phyloP scores from a whole-genome alignment of 2,888 invertebrate species.

The Panzeria rudis region DNA sequence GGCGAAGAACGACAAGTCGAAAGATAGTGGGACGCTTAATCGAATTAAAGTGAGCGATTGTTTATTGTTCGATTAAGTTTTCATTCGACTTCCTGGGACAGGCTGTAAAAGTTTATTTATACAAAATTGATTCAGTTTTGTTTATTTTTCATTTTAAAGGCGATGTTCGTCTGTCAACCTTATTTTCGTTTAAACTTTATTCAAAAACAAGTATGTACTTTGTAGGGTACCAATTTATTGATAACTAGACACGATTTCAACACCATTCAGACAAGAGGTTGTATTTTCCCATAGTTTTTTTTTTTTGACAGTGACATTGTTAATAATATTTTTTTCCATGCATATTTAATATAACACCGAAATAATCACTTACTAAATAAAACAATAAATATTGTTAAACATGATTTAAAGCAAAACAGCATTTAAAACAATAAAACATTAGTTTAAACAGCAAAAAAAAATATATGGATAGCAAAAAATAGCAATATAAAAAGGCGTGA shows the following conservation, averaged over 20 bases:
- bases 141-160: too few species aligned
- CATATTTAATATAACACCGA: slow-evolving; percentile 33
- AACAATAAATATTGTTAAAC: slow-evolving; percentile 59
- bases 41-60: too few species aligned
- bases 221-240: slow-evolving; percentile 15
- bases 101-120: too few species aligned
- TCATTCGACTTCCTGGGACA: too few species aligned
- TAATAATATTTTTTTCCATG: slow-evolving; percentile 31
- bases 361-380: slow-evolving; percentile 54
- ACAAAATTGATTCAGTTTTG: too few species aligned
- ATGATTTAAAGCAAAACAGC: slow-evolving; percentile 61
- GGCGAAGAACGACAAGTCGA: too few species aligned
- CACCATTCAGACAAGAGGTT: slow-evolving; percentile 64
- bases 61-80: too few species aligned
- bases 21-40: too few species aligned
- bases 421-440: slow-evolving; percentile 44
- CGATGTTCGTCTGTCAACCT: too few species aligned
- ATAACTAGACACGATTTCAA: slow-evolving; percentile 67
- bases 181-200: background rate
- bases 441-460: slow-evolving; percentile 16
- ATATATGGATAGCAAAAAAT: background rate
- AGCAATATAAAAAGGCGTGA: slow-evolving; percentile 66
- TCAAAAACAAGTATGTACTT: background rate
- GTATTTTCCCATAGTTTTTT: slow-evolving; percentile 68
- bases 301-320: slow-evolving; percentile 61